Evolutionary conservation across 2,113 vertebrate genomes (phyloP).

Genomic region (Monopterus albus): DNA sequence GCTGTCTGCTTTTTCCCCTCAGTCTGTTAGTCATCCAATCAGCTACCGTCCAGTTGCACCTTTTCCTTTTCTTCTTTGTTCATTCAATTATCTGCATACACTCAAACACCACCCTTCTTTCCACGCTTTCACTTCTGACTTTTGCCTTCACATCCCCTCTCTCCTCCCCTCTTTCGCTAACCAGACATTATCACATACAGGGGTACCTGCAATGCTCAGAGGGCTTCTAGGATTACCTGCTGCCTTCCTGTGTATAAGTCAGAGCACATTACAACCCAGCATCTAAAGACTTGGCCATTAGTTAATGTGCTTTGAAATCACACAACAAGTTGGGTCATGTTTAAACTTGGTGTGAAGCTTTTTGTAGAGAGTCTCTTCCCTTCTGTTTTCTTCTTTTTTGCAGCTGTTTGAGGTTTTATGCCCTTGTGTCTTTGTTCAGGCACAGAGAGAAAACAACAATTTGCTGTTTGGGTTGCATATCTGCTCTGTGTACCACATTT

Average conservation of each 20-base stretch:
- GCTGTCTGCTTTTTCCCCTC: not conserved
- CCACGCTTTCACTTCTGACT: not conserved
- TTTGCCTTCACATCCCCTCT: constrained; percentile 6
- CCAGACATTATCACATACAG: constrained; percentile 30
- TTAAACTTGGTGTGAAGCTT: constrained; percentile 37
- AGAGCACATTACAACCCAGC: constrained; percentile 26
- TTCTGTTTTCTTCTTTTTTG: not conserved
- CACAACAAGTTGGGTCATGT: constrained; percentile 43
- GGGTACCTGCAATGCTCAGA: constrained; percentile 31
- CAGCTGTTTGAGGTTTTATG: constrained; percentile 59
- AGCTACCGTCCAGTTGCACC: not conserved
- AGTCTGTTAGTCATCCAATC: not conserved
- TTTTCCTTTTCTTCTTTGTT: constrained; percentile 3
- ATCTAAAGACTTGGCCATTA: constrained; percentile 28
- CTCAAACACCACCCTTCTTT: not conserved
- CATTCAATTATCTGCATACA: not conserved
- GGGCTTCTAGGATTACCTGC: constrained; percentile 66
- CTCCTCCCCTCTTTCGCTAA: not conserved
- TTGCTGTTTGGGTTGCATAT: constrained; percentile 18
- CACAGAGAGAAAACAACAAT: constrained; percentile 27
- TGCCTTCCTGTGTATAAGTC: constrained; percentile 43
- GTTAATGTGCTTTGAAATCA: constrained; percentile 58
- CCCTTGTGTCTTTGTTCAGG: not conserved
- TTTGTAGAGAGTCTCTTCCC: constrained; percentile 4
- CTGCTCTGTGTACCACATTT: constrained; percentile 19